phyloP scores from a whole-genome alignment of 2,797 vertebrate genomes.

The Phalloptychus januarius region DNA sequence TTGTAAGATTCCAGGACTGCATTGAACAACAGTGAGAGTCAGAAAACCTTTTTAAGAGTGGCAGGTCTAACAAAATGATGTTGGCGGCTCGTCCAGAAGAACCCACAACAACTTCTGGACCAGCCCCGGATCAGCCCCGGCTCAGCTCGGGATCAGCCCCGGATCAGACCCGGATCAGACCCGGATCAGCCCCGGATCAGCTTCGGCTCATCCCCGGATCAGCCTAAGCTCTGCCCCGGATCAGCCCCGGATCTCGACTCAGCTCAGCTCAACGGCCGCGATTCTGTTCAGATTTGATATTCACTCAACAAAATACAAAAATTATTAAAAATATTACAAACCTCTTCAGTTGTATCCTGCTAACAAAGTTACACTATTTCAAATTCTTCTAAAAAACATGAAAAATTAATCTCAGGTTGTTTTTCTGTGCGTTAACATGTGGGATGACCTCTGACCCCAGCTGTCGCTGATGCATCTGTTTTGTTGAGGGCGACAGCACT shows the following conservation, averaged over 20 bases:
- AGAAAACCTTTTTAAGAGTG: not conserved
- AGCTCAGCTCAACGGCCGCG: not conserved
- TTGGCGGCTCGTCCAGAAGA: not conserved
- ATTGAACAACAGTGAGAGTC: not conserved
- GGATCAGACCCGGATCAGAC: too few species aligned
- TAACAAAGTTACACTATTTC: not conserved
- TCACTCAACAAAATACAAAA: not conserved
- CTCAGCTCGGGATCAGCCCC: too few species aligned
- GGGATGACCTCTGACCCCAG: slow-evolving; percentile 43
- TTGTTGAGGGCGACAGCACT: slow-evolving; percentile 43
- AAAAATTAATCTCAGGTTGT: not conserved
- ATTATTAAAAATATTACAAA: not conserved
- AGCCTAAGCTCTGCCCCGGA: too few species aligned
- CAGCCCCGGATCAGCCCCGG: too few species aligned
- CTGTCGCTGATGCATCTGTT: slow-evolving; percentile 59
- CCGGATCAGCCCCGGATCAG: too few species aligned
- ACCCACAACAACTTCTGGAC: not conserved
- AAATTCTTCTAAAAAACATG: not conserved
- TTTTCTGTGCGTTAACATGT: not conserved
- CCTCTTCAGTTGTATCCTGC: not conserved
- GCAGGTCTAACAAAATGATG: not conserved
- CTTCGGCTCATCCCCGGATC: too few species aligned
- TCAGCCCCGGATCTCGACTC: too few species aligned
- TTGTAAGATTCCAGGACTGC: not conserved
- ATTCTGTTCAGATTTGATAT: not conserved